These are phyloP conservation scores for Apolygus lucorum DNA, from an alignment of 1,140 invertebrate genomes.

Conservation along the genomic window DNA sequence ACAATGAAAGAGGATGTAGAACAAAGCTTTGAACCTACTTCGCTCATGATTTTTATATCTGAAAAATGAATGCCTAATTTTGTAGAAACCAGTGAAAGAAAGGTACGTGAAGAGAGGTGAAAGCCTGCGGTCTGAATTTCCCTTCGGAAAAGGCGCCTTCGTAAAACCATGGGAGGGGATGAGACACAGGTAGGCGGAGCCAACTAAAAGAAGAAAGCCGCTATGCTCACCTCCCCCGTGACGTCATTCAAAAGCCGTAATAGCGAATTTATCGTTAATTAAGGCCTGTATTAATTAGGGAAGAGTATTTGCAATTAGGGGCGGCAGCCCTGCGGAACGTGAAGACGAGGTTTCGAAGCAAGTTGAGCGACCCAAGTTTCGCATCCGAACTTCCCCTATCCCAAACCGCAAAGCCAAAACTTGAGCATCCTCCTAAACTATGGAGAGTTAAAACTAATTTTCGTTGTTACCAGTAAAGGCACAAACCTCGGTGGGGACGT, in stretches of 20 bases:
- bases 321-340: constrained; percentile 2
- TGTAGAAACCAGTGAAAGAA: no score
- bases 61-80: no score
- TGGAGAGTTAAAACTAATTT: constrained; percentile 4
- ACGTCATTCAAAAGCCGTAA: constrained; percentile 20
- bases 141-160: neutral
- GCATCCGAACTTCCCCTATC: neutral
- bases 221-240: constrained; percentile 1
- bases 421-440: neutral
- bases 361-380: neutral
- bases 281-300: constrained; percentile 23
- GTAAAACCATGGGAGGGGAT: no score
- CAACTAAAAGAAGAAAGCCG: constrained; percentile 6
- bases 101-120: neutral
- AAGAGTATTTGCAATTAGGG: constrained; percentile 8
- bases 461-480: neutral
- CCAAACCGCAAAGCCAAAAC: neutral
- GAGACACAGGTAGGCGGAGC: neutral
- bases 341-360: neutral
- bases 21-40: no score
- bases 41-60: no score
- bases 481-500: neutral
- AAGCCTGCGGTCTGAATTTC: neutral
- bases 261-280: constrained; percentile 25
- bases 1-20: no score